Percentiles rank a stretch among this genome's conserved stretches.
Evolutionary conservation across 2,113 vertebrate species (phyloP).

Genomic region (Dasyurus viverrinus): DNA sequence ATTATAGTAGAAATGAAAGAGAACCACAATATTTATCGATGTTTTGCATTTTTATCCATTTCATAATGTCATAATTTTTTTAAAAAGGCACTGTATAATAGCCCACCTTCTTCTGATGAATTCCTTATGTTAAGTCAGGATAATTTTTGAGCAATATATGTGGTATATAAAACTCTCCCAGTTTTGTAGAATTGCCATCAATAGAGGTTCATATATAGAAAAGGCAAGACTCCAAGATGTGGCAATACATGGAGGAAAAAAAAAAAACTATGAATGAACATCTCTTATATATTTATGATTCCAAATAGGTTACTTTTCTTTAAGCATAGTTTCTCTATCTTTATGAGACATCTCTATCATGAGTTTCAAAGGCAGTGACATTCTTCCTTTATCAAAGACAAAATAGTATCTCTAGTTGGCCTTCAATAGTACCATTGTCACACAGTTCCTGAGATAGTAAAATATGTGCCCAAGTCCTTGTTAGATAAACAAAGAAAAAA

Average conservation of each 20-base stretch:
- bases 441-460: accelerated
- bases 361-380: conserved; percentile 6
- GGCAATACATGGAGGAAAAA: background rate
- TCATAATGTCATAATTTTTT: background rate
- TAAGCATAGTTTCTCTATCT: background rate
- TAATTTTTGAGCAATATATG: background rate
- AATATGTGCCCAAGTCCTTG: background rate
- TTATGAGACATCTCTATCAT: background rate
- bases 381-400: background rate
- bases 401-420: background rate
- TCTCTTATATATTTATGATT: background rate
- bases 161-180: background rate
- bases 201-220: background rate
- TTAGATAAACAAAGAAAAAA: too few relatives aligned
- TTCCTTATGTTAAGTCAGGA: too few relatives aligned
- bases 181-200: background rate
- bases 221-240: too few relatives aligned
- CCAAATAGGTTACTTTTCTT: background rate
- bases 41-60: background rate
- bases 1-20: too few relatives aligned
- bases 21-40: background rate
- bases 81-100: background rate
- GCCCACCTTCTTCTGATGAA: too few relatives aligned
- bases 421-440: background rate
- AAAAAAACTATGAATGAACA: background rate